Evolutionary conservation across 2,797 vertebrate genomes (phyloP).

Genomic region (Neoniphon sammara): DNA sequence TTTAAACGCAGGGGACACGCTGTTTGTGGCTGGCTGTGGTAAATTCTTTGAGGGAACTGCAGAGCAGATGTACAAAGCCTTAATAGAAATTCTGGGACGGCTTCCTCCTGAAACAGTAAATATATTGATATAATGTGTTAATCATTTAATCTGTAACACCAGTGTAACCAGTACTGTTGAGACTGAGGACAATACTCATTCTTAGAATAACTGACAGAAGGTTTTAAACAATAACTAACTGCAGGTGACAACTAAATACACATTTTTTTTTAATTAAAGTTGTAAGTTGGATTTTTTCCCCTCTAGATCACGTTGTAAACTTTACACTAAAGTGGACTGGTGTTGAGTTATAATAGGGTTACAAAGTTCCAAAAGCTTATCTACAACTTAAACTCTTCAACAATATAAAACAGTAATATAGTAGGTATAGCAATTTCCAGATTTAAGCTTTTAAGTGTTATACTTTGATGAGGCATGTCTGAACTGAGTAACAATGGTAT

Average conservation of each 20-base stretch:
- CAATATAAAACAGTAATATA: not conserved
- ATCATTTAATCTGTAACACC: not conserved
- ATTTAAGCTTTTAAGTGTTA: not conserved
- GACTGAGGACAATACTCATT: not conserved
- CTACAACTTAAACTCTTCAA: conserved; percentile 1
- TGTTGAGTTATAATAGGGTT: not conserved
- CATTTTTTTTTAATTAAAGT: not conserved
- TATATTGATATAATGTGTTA: not conserved
- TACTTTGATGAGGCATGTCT: not conserved
- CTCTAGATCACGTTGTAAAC: not conserved
- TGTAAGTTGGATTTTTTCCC: not conserved
- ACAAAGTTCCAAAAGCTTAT: not conserved
- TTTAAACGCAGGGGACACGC: conserved; percentile 88
- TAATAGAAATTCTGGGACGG: conserved; percentile 90
- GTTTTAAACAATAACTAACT: not conserved
- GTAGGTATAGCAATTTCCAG: not conserved
- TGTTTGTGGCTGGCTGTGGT: conserved; percentile 96
- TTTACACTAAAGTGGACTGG: not conserved
- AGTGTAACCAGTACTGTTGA: not conserved
- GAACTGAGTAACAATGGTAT: not conserved
- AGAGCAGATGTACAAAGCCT: conserved; percentile 94
- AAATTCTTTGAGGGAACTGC: conserved; percentile 98
- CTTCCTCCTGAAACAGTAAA: conserved; percentile 92
- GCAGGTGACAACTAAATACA: not conserved
- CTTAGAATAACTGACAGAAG: not conserved